Evolutionary conservation across 2,888 invertebrate genomes (phyloP), one percentile per base, ranked within the genome.

Genomic region (Panorpa germanica): DNA sequence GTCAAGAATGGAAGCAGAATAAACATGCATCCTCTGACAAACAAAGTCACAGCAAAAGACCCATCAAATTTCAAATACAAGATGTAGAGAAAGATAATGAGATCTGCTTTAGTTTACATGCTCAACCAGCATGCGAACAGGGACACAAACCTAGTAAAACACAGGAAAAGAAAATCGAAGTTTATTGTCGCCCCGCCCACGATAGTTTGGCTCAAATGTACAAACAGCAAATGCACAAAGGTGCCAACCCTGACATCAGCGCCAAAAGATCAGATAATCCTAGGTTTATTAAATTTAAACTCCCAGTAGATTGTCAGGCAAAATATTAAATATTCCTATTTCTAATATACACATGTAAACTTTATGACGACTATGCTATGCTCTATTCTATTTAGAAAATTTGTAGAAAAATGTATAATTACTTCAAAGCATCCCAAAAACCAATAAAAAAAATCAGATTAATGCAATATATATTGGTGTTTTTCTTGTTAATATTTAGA

Each of bases 71-170:
- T 61, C 64, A 7, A 38, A 65, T 28, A 40, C 59, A 14, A 58
- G 60, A 4, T 52, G 48, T 34, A 57, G 53, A 36, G 41, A 59
- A 28, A 64, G 61, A 8, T 50, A 57, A 40, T 42, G 51, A 26
- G 64, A 62, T 66, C 13, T 51, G 53, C 28, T 49, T 55, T n/a
- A 49, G 63, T 20, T 44, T 47, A 24, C 38, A 41, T 16, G 38
- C 46, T 15, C 38, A 40, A 1, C 35, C 45, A 36, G 52, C 62
- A 18, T 52, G 59, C 47, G 53, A 58, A 34, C 40, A 48, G 3
- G 64, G 59, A 9, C 68, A 68, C 51, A 48, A 45, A 20, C 47
- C 56, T 4, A 44, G 43, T 4, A 48, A 49, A 2, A 56, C 50
- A 37, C 49, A 55, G 35, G 42, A 51, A n/a, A 64, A 63, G 44